Conservation (phyloP, 2,888 invertebrate genomes). For the Leptinotarsa juncta region DNA sequence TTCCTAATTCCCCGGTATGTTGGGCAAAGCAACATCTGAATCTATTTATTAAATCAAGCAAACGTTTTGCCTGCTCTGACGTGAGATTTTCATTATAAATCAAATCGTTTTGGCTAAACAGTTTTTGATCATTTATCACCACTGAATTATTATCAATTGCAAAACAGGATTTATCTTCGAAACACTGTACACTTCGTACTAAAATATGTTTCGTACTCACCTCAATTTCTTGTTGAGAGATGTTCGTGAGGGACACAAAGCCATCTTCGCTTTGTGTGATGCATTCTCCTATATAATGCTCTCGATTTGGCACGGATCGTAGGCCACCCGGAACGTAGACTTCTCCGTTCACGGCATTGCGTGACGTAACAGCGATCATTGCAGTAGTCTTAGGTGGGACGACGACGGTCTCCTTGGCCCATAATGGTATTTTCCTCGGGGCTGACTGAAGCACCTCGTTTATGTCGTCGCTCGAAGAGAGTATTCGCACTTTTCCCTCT, state of each 20-base stretch:
- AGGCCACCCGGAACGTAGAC: conserved; percentile 1
- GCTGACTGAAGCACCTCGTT: conserved; percentile 1
- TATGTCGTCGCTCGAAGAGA: conserved; percentile 16
- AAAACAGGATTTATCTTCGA: conserved; percentile 3
- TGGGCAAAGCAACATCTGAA: conserved; percentile 37
- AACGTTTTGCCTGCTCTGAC: conserved; percentile 3
- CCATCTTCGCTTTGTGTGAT: conserved; percentile 21
- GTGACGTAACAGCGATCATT: conserved; percentile 1
- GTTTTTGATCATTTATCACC: neutral
- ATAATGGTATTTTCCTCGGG: conserved; percentile 27
- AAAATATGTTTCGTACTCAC: conserved; percentile 12
- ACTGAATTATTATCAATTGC: neutral
- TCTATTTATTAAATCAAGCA: neutral
- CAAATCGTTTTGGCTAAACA: neutral
- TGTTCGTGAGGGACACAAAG: conserved; percentile 19
- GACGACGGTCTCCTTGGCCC: conserved; percentile 25
- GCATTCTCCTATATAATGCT: conserved; percentile 24
- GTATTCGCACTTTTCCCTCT: conserved; percentile 22
- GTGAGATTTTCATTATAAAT: conserved; percentile 23
- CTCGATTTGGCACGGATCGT: neutral
- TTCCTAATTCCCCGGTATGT: conserved; percentile 38
- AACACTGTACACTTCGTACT: conserved; percentile 1
- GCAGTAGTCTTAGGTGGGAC: conserved; percentile 24
- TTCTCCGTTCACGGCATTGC: neutral
- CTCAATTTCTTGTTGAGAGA: conserved; percentile 22